Evolutionary conservation across 2,888 invertebrate species (phyloP).

Genomic region (Myopa testacea): DNA sequence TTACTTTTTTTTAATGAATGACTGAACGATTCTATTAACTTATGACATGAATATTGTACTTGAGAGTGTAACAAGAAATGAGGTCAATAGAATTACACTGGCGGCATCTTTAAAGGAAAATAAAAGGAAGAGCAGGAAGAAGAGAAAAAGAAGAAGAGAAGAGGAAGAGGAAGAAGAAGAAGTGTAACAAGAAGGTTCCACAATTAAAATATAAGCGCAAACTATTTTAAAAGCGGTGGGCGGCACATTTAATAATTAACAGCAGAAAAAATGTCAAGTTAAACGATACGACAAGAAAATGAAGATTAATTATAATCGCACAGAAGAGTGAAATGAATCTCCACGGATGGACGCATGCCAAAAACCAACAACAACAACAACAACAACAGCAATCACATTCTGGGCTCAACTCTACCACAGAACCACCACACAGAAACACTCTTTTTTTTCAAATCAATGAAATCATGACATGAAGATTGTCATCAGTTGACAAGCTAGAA

Average conservation of each 20-base stretch:
- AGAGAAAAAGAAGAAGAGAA: background rate
- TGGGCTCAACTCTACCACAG: background rate
- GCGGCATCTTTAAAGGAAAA: background rate
- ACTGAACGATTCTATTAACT: too few species aligned
- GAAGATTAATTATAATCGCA: constrained; percentile 30
- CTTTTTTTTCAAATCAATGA: too few species aligned
- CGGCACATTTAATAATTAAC: background rate
- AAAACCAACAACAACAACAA: constrained; percentile 18
- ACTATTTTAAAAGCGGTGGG: background rate
- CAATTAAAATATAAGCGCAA: background rate
- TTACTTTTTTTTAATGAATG: too few species aligned
- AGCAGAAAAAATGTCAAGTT: background rate
- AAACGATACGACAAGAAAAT: constrained; percentile 9
- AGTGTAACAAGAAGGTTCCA: background rate
- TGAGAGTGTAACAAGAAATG: background rate
- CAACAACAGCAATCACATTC: background rate
- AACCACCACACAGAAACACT: background rate
- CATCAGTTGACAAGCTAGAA: too few species aligned
- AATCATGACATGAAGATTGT: too few species aligned
- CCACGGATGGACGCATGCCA: constrained; percentile 19
- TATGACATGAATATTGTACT: too few species aligned
- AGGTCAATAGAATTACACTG: background rate
- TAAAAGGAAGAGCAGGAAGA: background rate
- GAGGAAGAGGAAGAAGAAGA: background rate
- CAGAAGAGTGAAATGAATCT: constrained; percentile 8